Evolutionary conservation across 2,113 vertebrate species (phyloP).

Genomic region (Myotis yumanensis): DNA sequence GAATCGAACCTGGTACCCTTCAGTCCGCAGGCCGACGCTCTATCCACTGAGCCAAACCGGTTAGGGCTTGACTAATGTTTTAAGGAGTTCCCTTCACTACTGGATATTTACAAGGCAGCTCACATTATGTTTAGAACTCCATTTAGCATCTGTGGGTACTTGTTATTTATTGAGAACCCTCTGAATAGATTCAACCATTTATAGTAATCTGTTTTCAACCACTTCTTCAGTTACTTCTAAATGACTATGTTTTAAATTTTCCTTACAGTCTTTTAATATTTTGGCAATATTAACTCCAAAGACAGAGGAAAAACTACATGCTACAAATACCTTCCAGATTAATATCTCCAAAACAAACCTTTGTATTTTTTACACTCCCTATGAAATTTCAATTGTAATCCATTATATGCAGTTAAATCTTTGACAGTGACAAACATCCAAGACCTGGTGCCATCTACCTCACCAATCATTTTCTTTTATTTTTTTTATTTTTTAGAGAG

Average conservation of each 20-base stretch:
- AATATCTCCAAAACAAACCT: background rate
- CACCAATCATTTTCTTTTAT: background rate
- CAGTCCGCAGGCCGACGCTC: too few species aligned
- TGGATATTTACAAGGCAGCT: background rate
- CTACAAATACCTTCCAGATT: background rate
- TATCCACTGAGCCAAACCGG: too few species aligned
- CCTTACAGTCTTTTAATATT: background rate
- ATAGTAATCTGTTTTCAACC: background rate
- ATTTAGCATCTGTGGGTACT: background rate
- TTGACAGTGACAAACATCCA: background rate
- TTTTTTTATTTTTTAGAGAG: background rate
- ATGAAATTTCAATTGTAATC: background rate
- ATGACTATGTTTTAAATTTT: background rate
- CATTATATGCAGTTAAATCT: background rate
- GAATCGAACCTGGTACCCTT: too few species aligned
- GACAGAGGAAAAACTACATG: background rate
- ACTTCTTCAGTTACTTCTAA: conserved; percentile 36
- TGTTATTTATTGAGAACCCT: background rate
- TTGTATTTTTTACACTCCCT: background rate
- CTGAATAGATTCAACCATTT: background rate
- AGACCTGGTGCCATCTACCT: background rate
- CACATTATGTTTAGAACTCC: background rate
- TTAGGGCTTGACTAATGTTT: background rate
- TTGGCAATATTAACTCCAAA: conserved; percentile 52
- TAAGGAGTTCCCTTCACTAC: background rate